phyloP scores from a whole-genome alignment of 2,113 vertebrate genomes.

The Ranitomeya variabilis region DNA sequence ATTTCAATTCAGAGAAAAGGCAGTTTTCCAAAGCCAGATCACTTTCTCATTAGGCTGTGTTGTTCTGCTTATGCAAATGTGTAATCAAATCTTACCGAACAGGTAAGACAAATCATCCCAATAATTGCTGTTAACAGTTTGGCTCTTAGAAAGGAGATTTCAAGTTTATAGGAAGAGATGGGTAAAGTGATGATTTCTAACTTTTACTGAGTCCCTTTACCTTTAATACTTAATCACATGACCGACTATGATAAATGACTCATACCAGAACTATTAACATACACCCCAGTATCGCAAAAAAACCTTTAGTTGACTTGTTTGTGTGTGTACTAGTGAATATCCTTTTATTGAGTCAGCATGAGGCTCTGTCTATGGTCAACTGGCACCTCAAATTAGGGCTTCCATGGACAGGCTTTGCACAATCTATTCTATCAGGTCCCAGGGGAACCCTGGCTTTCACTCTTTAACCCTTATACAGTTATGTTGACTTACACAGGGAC shows the following conservation, averaged over 20 bases:
- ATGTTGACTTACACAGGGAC: too few relatives aligned
- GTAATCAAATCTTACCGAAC: constrained; percentile 76
- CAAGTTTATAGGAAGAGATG: constrained; percentile 1
- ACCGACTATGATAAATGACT: background rate
- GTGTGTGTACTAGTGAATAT: background rate
- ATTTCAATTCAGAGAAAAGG: constrained; percentile 66
- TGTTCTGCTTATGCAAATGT: constrained; percentile 73
- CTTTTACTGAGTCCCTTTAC: background rate
- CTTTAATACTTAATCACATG: background rate
- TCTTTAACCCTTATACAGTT: too few relatives aligned
- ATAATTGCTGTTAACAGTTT: constrained; percentile 60
- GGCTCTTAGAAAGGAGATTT: constrained; percentile 53
- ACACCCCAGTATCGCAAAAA: background rate
- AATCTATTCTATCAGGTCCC: too few relatives aligned
- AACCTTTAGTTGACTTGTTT: background rate
- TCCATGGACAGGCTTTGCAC: too few relatives aligned
- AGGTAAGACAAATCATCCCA: constrained; percentile 68
- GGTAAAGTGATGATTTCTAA: background rate
- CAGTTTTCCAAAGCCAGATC: constrained; percentile 70
- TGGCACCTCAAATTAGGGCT: too few relatives aligned
- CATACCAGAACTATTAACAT: background rate
- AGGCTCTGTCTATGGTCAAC: too few relatives aligned
- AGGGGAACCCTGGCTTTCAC: too few relatives aligned
- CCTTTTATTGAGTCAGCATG: background rate
- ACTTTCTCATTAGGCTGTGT: constrained; percentile 68